Evolutionary conservation across 1,140 invertebrate species (phyloP).

Genomic region (Cyrtorhinus lividipennis): DNA sequence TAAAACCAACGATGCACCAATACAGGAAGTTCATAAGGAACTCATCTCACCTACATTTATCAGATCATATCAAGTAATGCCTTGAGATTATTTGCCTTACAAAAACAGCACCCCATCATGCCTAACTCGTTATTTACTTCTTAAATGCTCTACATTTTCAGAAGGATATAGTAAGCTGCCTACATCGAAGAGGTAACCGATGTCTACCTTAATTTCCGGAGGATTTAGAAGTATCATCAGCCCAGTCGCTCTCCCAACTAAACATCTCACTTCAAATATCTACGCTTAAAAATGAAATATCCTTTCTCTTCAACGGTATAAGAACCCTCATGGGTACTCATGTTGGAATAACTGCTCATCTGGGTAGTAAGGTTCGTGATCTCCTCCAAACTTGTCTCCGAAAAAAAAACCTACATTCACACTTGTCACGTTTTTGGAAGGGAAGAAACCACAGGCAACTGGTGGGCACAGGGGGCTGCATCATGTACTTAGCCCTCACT

Average conservation of each 20-base stretch:
- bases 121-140: not conserved
- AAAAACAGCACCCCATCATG: too few relatives aligned
- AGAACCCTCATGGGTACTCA: too few relatives aligned
- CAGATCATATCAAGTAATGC: conserved; percentile 67
- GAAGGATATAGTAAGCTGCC: conserved; percentile 59
- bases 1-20: conserved; percentile 61
- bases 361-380: too few relatives aligned
- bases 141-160: conserved; percentile 27
- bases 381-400: too few relatives aligned
- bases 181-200: conserved; percentile 57
- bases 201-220: conserved; percentile 86
- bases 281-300: conserved; percentile 84
- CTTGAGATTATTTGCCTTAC: not conserved
- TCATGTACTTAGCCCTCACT: too few relatives aligned
- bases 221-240: conserved; percentile 81
- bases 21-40: conserved; percentile 61
- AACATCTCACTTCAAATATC: conserved; percentile 67
- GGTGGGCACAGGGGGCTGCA: too few relatives aligned
- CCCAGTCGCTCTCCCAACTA: conserved; percentile 66
- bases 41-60: conserved; percentile 60
- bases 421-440: too few relatives aligned
- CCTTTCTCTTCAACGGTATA: conserved; percentile 78
- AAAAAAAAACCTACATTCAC: too few relatives aligned
- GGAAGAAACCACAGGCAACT: too few relatives aligned
- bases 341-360: too few relatives aligned